These are phyloP conservation scores for Sebastes hopkinsi DNA, from an alignment of 2,797 vertebrate species.

Conservation along the genomic window DNA sequence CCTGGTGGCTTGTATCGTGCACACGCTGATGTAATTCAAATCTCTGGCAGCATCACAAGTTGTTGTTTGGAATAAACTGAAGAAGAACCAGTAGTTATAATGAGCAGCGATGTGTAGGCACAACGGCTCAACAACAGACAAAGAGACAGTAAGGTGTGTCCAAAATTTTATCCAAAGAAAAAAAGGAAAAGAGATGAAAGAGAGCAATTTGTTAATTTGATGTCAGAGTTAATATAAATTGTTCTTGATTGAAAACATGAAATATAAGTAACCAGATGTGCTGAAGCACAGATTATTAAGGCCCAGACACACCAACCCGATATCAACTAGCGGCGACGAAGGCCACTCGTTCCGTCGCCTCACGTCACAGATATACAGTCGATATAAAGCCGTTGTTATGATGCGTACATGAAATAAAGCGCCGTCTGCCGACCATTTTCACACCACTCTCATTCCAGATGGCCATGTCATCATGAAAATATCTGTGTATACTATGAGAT, in stretches of 20 bases:
- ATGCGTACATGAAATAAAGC: too few relatives aligned
- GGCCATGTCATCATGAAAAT: rapidly evolving
- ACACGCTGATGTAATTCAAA: background rate
- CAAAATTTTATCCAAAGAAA: background rate
- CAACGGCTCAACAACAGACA: background rate
- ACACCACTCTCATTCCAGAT: too few relatives aligned
- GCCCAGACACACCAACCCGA: too few relatives aligned
- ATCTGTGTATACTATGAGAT: too few relatives aligned
- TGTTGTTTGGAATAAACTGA: background rate
- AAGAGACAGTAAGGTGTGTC: background rate
- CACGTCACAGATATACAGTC: too few relatives aligned
- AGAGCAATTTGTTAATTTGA: background rate
- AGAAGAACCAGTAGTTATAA: background rate
- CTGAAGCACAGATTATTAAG: background rate
- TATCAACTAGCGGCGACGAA: too few relatives aligned
- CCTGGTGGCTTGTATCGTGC: background rate
- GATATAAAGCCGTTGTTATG: too few relatives aligned
- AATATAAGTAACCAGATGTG: background rate
- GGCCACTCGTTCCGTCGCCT: too few relatives aligned
- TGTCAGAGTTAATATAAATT: background rate
- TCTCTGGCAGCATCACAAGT: background rate
- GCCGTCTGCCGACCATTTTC: too few relatives aligned
- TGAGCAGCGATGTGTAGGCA: background rate
- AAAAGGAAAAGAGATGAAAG: background rate
- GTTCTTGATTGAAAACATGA: background rate